These are phyloP conservation scores for Callorhinus ursinus DNA, from an alignment of 2,113 vertebrate genomes.

Conservation along the genomic window DNA sequence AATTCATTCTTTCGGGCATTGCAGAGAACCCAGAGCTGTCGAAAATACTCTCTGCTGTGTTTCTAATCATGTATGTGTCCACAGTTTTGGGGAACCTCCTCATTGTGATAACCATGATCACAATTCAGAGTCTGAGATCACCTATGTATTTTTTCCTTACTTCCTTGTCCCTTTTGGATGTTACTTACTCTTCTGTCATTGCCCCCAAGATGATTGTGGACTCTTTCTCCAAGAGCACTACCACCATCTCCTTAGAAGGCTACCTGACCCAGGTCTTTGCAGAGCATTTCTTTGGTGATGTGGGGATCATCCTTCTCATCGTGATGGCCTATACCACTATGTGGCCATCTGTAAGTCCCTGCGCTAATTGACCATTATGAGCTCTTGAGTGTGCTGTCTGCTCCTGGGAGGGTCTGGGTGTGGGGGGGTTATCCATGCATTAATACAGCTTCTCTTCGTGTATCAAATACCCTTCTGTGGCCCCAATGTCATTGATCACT, in stretches of 20 bases:
- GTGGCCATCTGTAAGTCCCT: conserved; percentile 44
- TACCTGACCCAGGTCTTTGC: conserved; percentile 34
- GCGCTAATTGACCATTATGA: not conserved
- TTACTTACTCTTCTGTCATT: not conserved
- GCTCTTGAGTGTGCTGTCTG: not conserved
- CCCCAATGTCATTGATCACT: not conserved
- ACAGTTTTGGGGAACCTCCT: conserved; percentile 31
- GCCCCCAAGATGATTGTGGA: not conserved
- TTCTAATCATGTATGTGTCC: conserved; percentile 34
- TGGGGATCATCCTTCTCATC: conserved; percentile 21
- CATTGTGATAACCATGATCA: not conserved
- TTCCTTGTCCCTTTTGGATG: conserved; percentile 34
- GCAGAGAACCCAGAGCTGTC: not conserved
- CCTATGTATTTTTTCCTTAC: conserved; percentile 45
- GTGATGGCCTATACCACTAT: not conserved
- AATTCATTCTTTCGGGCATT: conserved; percentile 40
- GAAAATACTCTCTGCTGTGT: not conserved
- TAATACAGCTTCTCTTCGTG: conserved; percentile 30
- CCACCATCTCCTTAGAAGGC: not conserved
- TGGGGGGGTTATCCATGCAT: not conserved
- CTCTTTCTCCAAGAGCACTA: not conserved
- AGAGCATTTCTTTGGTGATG: conserved; percentile 39
- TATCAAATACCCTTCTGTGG: conserved; percentile 44
- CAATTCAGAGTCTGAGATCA: conserved; percentile 1
- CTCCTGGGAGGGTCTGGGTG: not conserved